Base-by-base conservation (phyloP, 2,797 vertebrate genomes). In the Dromococcyx pavoninus region DNA sequence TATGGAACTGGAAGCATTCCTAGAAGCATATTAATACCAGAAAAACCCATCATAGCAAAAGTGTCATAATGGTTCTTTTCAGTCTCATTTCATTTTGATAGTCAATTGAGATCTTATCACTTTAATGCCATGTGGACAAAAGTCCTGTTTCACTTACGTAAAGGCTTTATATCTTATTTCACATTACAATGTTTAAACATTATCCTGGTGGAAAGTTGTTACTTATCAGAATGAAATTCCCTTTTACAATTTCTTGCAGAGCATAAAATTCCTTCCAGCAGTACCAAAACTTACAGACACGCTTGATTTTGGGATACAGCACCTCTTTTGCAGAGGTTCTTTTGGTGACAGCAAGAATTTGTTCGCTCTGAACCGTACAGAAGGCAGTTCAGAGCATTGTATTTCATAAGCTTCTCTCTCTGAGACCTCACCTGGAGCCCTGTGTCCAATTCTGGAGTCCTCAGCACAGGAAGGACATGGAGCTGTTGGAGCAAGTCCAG, bases 1-100 rank as follows among this genome's bases (percentile, higher is more conserved):
- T 57, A 48, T 17, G 61, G 67, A 86, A 66, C 62, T 75, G 72
- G 75, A 86, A 82, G 77, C 57, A 66, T 32, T 82, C 88, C 80
- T 91, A 25, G 80, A 70, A 82, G 76, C 7, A 0, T 41, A 70
- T 82, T 78, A 71, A 71, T 70, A 64, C 22, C 8, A 19, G 13
- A 41, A 19, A 30, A 44, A 61, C 16, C 30, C 24, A 30, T 85
- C 73, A 60, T 56, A 65, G 64, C 28, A 44, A 18, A 88, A 75
- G 28, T 12, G 43, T 37, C 2, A 0, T 35, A 75, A 86, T 35
- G 35, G 44, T 50, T 71, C 67, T 83, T 86, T 78, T 64, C 81
- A 75, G 48, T 58, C 43, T 67, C 22, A 12, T 78, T 93, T 71
- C 62, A 33, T 65, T 91, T 41, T 32, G 53, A 62, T 70, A 44